Evolutionary conservation across 2,888 invertebrate species (phyloP), one percentile per base, ranked within the genome.

Genomic region (Chrysodeixis includens): DNA sequence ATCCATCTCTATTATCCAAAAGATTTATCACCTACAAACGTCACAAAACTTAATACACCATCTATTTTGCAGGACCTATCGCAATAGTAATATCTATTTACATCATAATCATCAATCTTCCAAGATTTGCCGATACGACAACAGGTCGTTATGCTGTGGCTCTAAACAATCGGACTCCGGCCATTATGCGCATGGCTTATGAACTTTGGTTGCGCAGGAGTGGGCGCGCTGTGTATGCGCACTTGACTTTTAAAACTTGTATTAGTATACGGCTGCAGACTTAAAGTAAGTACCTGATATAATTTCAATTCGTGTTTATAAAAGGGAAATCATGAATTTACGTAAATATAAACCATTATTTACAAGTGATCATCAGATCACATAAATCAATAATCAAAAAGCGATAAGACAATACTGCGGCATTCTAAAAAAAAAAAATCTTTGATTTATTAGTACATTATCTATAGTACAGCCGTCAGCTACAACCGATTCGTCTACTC

Each of bases 181-280:
- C 62, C 66, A 51, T 46, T 66, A 71, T 70, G 53, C 14, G 56
- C 22, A 44, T 72, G 71, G 51, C 76, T 62, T 64, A 40, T 72
- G 59, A 76, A 72, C 72, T 74, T 60, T 57, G n/a, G 8, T 66
- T 66, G 73, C 59, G 62, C 59, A 67, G 72, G 73, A 72, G 67
- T 14, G 20, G 22, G 26, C 10, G 52, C 22, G 26, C 52, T 14
- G n/a, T n/a, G n/a, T n/a, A 6, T 4, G 16, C 16, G 46, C 46
- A 20, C 20, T 49, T 49, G 46, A 46, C 46, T 49, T 20, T 18
- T 20, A 49, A 49, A 20, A 18, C 20, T 18, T 49, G 2, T 20
- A 8, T 4, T 10, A 4, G 35, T 35, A 35, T 26, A 49, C 8
- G 2, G 9, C 16, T 46, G 46, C 18, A 16, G 18, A 18, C n/a